phyloP scores from a whole-genome alignment of 2,797 vertebrate species.

The Gymnoscopelus microlampas region DNA sequence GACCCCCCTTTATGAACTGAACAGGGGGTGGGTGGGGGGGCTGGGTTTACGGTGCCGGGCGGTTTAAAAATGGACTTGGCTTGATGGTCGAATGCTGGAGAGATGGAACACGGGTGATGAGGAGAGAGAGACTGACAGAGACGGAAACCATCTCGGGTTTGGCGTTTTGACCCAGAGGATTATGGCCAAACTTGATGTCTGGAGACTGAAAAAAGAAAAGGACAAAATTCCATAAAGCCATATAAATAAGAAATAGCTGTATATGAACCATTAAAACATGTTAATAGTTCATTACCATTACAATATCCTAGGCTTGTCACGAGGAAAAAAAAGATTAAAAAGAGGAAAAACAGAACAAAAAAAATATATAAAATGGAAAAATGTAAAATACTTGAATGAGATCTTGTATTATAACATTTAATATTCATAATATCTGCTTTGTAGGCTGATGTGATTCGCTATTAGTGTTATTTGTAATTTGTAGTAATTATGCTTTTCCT shows the following conservation, averaged over 20 bases:
- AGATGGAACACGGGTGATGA: slow-evolving; percentile 13
- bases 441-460: slow-evolving; percentile 99
- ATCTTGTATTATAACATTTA: slow-evolving; percentile 99
- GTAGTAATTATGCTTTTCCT: slow-evolving; percentile 99
- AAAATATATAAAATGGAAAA: slow-evolving; percentile 85
- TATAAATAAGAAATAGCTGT: slow-evolving; percentile 82
- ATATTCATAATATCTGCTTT: slow-evolving; percentile 99
- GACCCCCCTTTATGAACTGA: slow-evolving; percentile 1
- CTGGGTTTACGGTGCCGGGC: slow-evolving; percentile 10
- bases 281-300: slow-evolving; percentile 89
- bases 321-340: slow-evolving; percentile 86
- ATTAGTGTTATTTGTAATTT: slow-evolving; percentile 99
- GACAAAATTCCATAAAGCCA: slow-evolving; percentile 81
- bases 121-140: not conserved
- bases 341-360: slow-evolving; percentile 78
- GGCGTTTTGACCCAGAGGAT: slow-evolving; percentile 48
- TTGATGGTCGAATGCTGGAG: slow-evolving; percentile 25
- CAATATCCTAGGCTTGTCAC: slow-evolving; percentile 88
- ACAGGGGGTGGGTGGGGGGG: not conserved
- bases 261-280: slow-evolving; percentile 84
- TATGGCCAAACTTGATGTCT: slow-evolving; percentile 69
- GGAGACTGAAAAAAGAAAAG: slow-evolving; percentile 62
- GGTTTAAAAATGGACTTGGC: slow-evolving; percentile 26
- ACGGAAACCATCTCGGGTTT: slow-evolving; percentile 26
- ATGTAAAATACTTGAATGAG: slow-evolving; percentile 99